Evolutionary conservation across 2,888 invertebrate genomes (phyloP).

Genomic region (Leptothorax acervorum): DNA sequence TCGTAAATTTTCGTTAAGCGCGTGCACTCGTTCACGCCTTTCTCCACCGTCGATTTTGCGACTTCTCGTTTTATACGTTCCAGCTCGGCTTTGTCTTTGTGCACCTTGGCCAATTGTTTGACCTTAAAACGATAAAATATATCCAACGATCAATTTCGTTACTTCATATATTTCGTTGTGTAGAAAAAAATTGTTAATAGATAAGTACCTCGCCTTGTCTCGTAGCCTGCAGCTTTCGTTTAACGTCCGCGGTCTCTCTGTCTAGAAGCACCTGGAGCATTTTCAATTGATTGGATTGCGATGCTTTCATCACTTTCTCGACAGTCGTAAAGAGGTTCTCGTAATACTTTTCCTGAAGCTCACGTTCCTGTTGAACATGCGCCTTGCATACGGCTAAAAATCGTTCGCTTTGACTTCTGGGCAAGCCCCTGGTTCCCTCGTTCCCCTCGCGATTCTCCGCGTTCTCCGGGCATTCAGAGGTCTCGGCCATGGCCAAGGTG

Average conservation of each 20-base stretch:
- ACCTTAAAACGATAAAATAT: slow-evolving; percentile 85
- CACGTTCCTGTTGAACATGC: slow-evolving; percentile 90
- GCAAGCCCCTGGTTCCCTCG: slow-evolving; percentile 86
- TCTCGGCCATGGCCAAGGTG: slow-evolving; percentile 81
- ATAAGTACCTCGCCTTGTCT: slow-evolving; percentile 91
- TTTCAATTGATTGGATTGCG: slow-evolving; percentile 94
- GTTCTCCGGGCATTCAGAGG: slow-evolving; percentile 86
- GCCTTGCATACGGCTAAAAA: slow-evolving; percentile 89
- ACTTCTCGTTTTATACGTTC: slow-evolving; percentile 95
- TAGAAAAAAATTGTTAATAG: not conserved
- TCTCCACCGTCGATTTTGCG: slow-evolving; percentile 92
- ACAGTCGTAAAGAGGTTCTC: slow-evolving; percentile 91
- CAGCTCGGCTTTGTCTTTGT: slow-evolving; percentile 96
- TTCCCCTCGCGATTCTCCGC: slow-evolving; percentile 83
- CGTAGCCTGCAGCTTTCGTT: slow-evolving; percentile 93
- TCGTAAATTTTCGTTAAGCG: slow-evolving; percentile 92
- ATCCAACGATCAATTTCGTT: not conserved
- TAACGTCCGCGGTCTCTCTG: slow-evolving; percentile 90
- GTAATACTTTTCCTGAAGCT: slow-evolving; percentile 94
- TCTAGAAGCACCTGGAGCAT: slow-evolving; percentile 90
- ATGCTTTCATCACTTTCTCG: slow-evolving; percentile 92
- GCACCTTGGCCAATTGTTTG: slow-evolving; percentile 94
- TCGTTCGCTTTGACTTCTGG: slow-evolving; percentile 89
- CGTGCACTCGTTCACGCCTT: slow-evolving; percentile 95
- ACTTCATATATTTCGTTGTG: not conserved